Evolutionary conservation across 2,113 vertebrate species (phyloP).

Genomic region (Elephantulus edwardii): DNA sequence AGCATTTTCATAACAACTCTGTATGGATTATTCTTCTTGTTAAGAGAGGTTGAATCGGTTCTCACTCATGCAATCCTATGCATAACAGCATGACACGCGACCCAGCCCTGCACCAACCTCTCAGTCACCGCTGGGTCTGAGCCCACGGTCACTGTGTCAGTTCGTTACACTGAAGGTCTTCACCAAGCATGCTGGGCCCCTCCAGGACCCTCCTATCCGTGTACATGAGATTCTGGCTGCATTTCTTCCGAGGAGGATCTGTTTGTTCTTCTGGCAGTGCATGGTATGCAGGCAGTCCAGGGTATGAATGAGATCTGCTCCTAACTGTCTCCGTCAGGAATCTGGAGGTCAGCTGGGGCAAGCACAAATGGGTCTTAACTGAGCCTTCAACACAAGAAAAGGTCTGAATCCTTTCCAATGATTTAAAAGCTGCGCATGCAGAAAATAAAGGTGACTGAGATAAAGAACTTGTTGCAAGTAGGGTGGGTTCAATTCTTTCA

Average conservation of each 20-base stretch:
- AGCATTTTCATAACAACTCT: not conserved
- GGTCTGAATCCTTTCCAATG: too few relatives aligned
- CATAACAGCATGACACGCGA: not conserved
- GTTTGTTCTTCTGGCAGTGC: not conserved
- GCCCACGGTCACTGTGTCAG: not conserved
- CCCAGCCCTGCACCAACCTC: not conserved
- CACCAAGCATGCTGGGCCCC: not conserved
- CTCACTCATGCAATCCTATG: not conserved
- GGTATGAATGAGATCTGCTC: too few relatives aligned
- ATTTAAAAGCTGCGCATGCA: too few relatives aligned
- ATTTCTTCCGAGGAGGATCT: not conserved
- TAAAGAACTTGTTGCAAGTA: too few relatives aligned
- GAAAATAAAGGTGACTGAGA: too few relatives aligned
- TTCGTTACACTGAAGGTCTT: not conserved
- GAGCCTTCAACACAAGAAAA: too few relatives aligned
- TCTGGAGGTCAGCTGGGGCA: too few relatives aligned
- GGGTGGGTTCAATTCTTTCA: too few relatives aligned
- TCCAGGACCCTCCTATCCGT: not conserved
- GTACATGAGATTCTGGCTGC: not conserved
- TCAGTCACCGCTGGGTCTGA: not conserved
- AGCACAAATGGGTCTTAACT: too few relatives aligned
- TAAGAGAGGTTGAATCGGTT: not conserved
- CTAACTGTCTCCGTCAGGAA: too few relatives aligned
- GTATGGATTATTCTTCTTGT: not conserved
- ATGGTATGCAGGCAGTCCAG: too few relatives aligned